Evolutionary conservation across 2,113 vertebrate genomes (phyloP).

Genomic region (Nannospalax galili): DNA sequence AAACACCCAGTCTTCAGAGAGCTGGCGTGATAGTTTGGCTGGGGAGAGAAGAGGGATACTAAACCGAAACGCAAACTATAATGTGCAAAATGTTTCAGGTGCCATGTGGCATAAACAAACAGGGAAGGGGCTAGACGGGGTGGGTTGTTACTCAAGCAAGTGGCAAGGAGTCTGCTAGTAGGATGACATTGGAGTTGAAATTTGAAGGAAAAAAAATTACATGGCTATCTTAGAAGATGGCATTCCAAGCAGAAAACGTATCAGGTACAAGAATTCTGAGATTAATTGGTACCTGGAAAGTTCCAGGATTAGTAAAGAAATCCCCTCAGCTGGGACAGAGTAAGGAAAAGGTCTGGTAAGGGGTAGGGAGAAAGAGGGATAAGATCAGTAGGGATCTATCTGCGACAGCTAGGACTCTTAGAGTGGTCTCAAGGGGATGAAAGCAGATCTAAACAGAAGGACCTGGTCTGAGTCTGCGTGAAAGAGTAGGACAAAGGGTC

Average conservation of each 20-base stretch:
- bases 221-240: background rate
- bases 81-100: background rate
- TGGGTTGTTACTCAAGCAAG: background rate
- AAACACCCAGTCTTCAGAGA: background rate
- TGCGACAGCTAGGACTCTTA: background rate
- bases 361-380: background rate
- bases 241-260: background rate
- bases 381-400: background rate
- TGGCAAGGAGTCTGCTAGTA: background rate
- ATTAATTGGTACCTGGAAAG: background rate
- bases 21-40: background rate
- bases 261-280: background rate
- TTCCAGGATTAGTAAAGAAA: background rate
- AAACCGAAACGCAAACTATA: background rate
- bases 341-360: background rate
- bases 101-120: background rate
- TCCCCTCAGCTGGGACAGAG: background rate
- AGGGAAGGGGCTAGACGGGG: background rate
- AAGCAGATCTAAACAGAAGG: background rate
- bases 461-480: background rate
- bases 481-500: background rate
- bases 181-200: conserved; percentile 9
- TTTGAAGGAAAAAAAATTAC: conserved; percentile 4
- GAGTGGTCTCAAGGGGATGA: background rate
- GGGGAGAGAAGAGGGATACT: background rate